phyloP scores from a whole-genome alignment of 2,113 vertebrate genomes.

The Crocuta crocuta region DNA sequence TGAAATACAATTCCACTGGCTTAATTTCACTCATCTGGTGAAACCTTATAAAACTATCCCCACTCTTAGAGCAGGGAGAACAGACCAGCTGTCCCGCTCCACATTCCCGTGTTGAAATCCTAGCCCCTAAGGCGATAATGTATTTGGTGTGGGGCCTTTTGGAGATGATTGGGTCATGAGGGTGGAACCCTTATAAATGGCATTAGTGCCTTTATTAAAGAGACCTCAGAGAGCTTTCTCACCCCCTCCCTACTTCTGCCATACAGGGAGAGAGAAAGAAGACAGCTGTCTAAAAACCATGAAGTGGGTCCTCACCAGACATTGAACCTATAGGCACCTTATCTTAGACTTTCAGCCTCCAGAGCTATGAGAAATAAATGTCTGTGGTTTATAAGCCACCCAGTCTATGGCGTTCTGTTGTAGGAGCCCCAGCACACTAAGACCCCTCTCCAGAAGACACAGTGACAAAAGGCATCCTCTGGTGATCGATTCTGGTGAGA shows the following conservation, averaged over 20 bases:
- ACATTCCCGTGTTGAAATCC: neutral
- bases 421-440: neutral
- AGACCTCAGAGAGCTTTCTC: neutral
- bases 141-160: neutral
- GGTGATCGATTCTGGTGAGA: neutral
- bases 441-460: neutral
- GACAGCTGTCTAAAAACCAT: neutral
- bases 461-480: neutral
- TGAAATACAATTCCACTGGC: neutral
- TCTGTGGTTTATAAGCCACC: neutral
- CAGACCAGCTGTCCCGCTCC: neutral
- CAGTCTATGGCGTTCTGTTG: neutral
- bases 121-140: neutral
- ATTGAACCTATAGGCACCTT: neutral
- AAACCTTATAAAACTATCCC: neutral
- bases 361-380: neutral
- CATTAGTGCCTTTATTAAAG: neutral
- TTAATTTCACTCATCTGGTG: neutral
- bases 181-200: neutral
- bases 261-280: neutral
- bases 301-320: neutral
- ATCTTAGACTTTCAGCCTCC: neutral
- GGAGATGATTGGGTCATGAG: neutral
- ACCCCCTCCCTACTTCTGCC: neutral
- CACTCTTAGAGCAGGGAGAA: too few species aligned